phyloP scores from a whole-genome alignment of 30 jellyfish, hydroid and myxozoan species.

The Turritopsis dohrnii region DNA sequence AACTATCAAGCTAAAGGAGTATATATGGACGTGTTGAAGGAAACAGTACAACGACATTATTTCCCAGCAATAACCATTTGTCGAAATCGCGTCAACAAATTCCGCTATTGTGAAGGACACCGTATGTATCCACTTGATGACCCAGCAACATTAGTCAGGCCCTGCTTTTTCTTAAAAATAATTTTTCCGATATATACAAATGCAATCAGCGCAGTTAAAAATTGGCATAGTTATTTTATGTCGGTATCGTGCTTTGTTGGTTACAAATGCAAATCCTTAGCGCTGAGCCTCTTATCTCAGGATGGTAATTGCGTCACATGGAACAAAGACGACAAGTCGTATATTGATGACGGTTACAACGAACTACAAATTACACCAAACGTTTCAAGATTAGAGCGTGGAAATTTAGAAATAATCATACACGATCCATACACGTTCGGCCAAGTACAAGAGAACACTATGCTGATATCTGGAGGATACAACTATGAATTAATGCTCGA shows the following conservation, averaged over 20 bases:
- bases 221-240: not conserved
- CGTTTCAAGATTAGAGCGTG: not conserved
- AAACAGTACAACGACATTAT: not conserved
- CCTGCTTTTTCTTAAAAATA: not conserved
- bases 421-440: not conserved
- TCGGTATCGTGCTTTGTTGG: not conserved
- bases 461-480: not conserved
- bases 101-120: not conserved
- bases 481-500: not conserved
- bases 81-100: not conserved
- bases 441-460: not conserved
- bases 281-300: not conserved
- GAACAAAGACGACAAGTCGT: not conserved
- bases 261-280: not conserved
- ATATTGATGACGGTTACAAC: not conserved
- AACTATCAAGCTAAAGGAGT: not conserved
- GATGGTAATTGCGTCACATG: not conserved
- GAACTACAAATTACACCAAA: not conserved
- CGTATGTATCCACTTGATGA: not conserved
- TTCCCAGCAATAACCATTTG: constrained; percentile 12
- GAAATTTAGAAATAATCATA: not conserved
- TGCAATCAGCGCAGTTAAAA: not conserved
- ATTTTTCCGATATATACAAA: not conserved
- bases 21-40: not conserved
- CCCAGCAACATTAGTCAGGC: not conserved